A percentile compares a stretch with the other conserved stretches of the same genome.
phyloP scores from a whole-genome alignment of 2,797 vertebrate species.

The Cossypha caffra region DNA sequence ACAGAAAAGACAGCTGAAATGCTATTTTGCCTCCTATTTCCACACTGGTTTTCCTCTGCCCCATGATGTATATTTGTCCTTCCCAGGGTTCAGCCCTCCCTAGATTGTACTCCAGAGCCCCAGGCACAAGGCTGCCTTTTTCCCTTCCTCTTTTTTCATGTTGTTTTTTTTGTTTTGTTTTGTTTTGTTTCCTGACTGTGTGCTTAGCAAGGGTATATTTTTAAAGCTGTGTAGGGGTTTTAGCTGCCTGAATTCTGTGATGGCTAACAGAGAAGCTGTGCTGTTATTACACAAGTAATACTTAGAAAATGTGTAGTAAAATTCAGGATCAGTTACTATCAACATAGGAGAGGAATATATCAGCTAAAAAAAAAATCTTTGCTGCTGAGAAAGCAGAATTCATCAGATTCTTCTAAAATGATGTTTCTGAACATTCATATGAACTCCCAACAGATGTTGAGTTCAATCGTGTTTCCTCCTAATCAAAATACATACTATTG shows the following conservation, averaged over 20 bases:
- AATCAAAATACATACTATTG: background rate
- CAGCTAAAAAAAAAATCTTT: background rate
- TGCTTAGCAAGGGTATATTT: background rate
- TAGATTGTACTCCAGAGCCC: background rate
- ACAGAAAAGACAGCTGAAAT: background rate
- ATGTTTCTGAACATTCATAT: constrained; percentile 16
- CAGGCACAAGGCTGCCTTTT: accelerated
- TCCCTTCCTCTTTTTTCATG: constrained; percentile 11
- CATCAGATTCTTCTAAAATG: constrained; percentile 27
- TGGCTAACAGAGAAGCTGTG: background rate
- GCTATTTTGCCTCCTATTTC: background rate
- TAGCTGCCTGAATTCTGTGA: background rate
- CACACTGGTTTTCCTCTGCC: background rate
- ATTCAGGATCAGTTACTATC: background rate
- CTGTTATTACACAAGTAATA: background rate
- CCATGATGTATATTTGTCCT: background rate
- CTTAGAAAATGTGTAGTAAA: background rate
- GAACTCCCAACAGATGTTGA: constrained; percentile 41
- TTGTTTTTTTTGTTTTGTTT: background rate
- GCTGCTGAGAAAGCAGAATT: constrained; percentile 47
- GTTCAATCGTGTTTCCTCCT: background rate
- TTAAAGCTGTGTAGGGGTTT: background rate
- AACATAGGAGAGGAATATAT: background rate
- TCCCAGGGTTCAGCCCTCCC: background rate
- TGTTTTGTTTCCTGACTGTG: background rate